These are phyloP conservation scores for Percopsis omiscomaycus DNA, from an alignment of 2,797 vertebrate genomes.

Conservation along the genomic window DNA sequence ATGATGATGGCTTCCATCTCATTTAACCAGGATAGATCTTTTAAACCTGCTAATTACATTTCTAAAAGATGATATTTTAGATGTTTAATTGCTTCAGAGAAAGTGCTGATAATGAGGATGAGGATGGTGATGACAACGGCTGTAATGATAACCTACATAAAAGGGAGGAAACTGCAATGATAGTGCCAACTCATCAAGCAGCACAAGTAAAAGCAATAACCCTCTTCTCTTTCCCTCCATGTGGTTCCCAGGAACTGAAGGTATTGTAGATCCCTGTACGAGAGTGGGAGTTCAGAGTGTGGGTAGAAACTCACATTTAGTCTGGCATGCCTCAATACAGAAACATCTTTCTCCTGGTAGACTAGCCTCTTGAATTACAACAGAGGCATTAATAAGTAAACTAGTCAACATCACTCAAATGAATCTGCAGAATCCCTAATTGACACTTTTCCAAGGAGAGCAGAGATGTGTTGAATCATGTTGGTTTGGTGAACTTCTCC, in stretches of 20 bases:
- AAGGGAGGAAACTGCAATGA: conserved; percentile 40
- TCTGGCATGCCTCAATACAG: conserved; percentile 57
- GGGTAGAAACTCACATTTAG: conserved; percentile 58
- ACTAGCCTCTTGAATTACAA: conserved; percentile 18
- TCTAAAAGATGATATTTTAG: conserved; percentile 4
- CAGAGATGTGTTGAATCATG: conserved; percentile 63
- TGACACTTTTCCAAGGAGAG: conserved; percentile 23
- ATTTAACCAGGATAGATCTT: conserved; percentile 27
- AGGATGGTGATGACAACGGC: conserved; percentile 22
- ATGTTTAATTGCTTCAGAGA: not conserved
- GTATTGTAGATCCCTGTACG: conserved; percentile 77
- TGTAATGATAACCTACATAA: conserved; percentile 41
- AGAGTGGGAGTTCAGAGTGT: conserved; percentile 70
- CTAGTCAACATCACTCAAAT: not conserved
- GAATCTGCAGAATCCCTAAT: not conserved
- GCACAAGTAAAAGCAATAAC: conserved; percentile 69
- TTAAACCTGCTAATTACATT: conserved; percentile 11
- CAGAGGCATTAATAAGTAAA: conserved; percentile 2
- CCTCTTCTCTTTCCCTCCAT: conserved; percentile 78
- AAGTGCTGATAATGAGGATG: not conserved
- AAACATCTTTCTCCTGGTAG: conserved; percentile 38
- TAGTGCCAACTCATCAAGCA: conserved; percentile 42
- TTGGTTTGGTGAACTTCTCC: conserved; percentile 63
- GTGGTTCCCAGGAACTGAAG: conserved; percentile 83
- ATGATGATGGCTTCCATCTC: conserved; percentile 25